Evolutionary conservation across 2,888 invertebrate species (phyloP).

Genomic region (Coecobrya sp.): DNA sequence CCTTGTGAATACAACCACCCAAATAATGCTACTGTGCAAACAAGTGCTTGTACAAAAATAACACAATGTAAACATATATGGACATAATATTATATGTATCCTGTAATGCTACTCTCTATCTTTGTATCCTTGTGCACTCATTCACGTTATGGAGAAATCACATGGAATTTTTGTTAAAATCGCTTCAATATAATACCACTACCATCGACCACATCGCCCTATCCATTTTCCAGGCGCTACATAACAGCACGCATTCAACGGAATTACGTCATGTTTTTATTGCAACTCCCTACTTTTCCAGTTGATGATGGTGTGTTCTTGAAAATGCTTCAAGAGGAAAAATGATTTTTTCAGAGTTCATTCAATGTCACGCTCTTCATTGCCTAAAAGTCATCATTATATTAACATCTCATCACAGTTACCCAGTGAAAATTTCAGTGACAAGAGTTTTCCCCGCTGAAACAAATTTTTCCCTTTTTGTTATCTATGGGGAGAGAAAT

Average conservation of each 20-base stretch:
- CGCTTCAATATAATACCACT: not conserved
- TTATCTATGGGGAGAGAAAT: conserved; percentile 12
- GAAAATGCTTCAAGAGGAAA: conserved; percentile 30
- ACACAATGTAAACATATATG: not conserved
- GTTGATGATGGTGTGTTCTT: conserved; percentile 7
- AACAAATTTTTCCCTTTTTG: conserved; percentile 10
- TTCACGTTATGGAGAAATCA: conserved; percentile 2
- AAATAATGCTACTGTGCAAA: not conserved
- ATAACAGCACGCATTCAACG: not conserved
- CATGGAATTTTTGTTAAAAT: not conserved
- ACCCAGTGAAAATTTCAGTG: conserved; percentile 63
- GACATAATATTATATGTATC: not conserved
- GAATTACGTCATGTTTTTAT: conserved; percentile 45
- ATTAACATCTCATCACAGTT: conserved; percentile 59
- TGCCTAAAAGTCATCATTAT: conserved; percentile 40
- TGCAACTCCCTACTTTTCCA: conserved; percentile 8
- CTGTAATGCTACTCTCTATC: not conserved
- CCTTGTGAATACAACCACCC: not conserved
- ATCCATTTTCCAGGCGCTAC: not conserved
- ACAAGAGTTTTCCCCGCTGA: conserved; percentile 39
- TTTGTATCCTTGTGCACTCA: not conserved
- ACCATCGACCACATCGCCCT: conserved; percentile 9
- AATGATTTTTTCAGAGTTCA: conserved; percentile 47
- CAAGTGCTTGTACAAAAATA: conserved; percentile 2
- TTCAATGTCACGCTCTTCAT: conserved; percentile 59